Evolutionary conservation across 2,888 invertebrate genomes (phyloP).

Genomic region (Caenorhabditis japonica): DNA sequence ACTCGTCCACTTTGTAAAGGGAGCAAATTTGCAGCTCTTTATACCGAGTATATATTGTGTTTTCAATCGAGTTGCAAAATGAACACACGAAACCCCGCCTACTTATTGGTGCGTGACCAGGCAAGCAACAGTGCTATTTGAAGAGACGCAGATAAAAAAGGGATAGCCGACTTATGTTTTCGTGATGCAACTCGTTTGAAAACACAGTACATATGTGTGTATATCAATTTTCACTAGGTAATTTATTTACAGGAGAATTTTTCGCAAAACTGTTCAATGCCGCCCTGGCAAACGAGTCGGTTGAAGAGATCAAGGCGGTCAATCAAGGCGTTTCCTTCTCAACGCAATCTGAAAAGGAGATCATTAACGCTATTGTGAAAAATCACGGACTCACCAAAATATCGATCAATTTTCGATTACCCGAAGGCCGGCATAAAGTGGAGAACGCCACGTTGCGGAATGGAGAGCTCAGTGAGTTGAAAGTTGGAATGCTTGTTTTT

Average conservation of each 20-base stretch:
- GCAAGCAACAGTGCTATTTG: too few relatives aligned
- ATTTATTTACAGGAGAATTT: slow-evolving; percentile 88
- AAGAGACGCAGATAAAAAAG: too few relatives aligned
- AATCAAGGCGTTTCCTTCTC: slow-evolving; percentile 83
- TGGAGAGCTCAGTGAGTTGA: slow-evolving; percentile 73
- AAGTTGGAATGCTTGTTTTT: neutral
- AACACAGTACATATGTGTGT: neutral
- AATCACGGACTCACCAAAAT: slow-evolving; percentile 74
- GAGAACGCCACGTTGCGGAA: slow-evolving; percentile 75
- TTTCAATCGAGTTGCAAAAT: too few relatives aligned
- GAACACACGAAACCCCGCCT: too few relatives aligned
- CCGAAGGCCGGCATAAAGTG: slow-evolving; percentile 76
- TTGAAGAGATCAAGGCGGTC: slow-evolving; percentile 94
- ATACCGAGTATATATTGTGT: too few relatives aligned
- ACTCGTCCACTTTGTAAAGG: too few relatives aligned
- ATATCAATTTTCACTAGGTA: neutral
- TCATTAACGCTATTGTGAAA: slow-evolving; percentile 72
- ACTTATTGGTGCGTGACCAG: too few relatives aligned
- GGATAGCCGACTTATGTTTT: too few relatives aligned
- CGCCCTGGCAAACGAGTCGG: slow-evolving; percentile 87
- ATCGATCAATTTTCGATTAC: slow-evolving; percentile 75
- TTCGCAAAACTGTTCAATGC: slow-evolving; percentile 88
- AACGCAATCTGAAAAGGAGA: slow-evolving; percentile 74
- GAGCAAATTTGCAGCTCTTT: too few relatives aligned
- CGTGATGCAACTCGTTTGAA: too few relatives aligned